Percentiles rank a stretch among this genome's conserved stretches.
Evolutionary conservation across 2,888 invertebrate species (phyloP).

Genomic region (Scaptodrosophila latifasciaeformis): DNA sequence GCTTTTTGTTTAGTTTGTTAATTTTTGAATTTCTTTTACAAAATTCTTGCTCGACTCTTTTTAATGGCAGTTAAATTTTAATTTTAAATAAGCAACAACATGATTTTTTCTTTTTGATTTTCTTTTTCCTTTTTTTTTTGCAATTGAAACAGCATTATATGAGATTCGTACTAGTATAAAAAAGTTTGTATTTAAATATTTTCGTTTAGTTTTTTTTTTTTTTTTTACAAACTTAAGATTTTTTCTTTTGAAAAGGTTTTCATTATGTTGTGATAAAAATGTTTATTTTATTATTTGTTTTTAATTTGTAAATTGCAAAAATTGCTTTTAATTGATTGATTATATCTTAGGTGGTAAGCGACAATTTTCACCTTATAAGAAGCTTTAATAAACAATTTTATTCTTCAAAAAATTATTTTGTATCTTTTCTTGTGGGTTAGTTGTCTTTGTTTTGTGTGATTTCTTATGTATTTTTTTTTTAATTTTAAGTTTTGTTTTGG

Average conservation of each 20-base stretch:
- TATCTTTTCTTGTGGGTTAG: slow-evolving; percentile 1
- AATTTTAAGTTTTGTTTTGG: slow-evolving; percentile 4
- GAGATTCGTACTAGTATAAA: slow-evolving; percentile 54
- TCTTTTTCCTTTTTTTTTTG: no score
- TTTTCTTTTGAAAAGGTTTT: slow-evolving; percentile 6
- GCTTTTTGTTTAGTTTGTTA: slow-evolving; percentile 11
- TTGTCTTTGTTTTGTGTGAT: no score
- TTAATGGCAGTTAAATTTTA: slow-evolving; percentile 48
- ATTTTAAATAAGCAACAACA: slow-evolving; percentile 43
- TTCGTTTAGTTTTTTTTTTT: slow-evolving; percentile 3
- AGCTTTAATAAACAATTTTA: slow-evolving; percentile 36
- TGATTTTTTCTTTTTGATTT: slow-evolving; percentile 15
- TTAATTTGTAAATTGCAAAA: slow-evolving; percentile 44
- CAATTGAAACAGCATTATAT: slow-evolving; percentile 32
- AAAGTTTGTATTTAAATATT: slow-evolving; percentile 26
- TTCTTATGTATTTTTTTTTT: no score
- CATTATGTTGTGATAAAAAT: not conserved
- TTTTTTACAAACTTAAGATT: slow-evolving; percentile 7
- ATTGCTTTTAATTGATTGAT: slow-evolving; percentile 36
- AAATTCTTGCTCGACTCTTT: slow-evolving; percentile 15
- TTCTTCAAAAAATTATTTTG: slow-evolving; percentile 10
- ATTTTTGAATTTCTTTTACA: slow-evolving; percentile 2
- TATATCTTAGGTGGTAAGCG: slow-evolving; percentile 40
- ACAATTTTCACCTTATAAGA: slow-evolving; percentile 30
- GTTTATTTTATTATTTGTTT: slow-evolving; percentile 10